Evolutionary conservation across 2,797 vertebrate genomes (phyloP), one percentile per base, ranked within the genome.

Genomic region (Alcedo atthis): DNA sequence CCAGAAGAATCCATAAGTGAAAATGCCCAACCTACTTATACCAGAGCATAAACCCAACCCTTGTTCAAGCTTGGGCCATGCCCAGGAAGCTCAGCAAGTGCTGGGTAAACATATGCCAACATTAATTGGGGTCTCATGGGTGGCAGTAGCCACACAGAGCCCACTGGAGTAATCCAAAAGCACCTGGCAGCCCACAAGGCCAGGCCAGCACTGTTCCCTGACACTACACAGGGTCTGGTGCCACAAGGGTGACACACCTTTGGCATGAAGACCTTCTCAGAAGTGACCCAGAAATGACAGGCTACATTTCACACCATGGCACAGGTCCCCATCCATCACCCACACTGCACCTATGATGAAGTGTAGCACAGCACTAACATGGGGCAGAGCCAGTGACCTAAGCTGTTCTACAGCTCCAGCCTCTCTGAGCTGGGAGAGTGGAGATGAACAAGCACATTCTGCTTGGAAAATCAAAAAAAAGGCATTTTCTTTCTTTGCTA

Each of bases 261-360:
- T 51, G 49, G 49, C 25, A 28, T 28, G 26, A 73, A 68, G 33
- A 45, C 67, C 46, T 32, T 22, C 54, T 46, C 74, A 35, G 61
- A 43, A 58, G 25, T 25, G 46, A 71, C 42, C 21, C 68, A 80
- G 46, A 78, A 87, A 30, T 11, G 21, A 40, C 51, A 51, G n/a
- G 10, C 7, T 8, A 19, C 1, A 1, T 28, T 49, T 66, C 59
- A 62, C 16, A 4, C 28, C 0, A 0, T 22, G 30, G 67, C 10
- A 6, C n/a, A 33, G 30, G 54, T 61, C n/a, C 66, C 62, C 69
- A 32, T 21, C 43, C 40, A 12, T 12, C 40, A 33, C 48, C 21
- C 59, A 22, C 33, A 9, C 6, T 0, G 0, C 6, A 32, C 20
- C 51, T n/a, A 24, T 4, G 4, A 32, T 12, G 43, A 49, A n/a